These are phyloP conservation scores for Apodemus speciosus DNA, from an alignment of 2,113 vertebrate species.

Conservation along the genomic window DNA sequence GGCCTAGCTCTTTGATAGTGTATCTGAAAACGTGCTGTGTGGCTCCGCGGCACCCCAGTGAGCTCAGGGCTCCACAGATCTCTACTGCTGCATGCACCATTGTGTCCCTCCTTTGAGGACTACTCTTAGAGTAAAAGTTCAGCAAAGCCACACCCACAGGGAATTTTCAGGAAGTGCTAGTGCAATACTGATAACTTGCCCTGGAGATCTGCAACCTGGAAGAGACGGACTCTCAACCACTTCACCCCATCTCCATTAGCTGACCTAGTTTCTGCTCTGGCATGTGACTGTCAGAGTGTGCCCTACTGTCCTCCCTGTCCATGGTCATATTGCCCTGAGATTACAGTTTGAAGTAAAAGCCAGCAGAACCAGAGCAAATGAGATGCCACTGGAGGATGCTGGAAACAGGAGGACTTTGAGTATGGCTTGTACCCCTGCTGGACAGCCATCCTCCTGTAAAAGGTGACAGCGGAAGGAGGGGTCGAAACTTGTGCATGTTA, in stretches of 20 bases:
- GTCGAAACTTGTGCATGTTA: not conserved
- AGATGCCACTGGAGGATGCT: not conserved
- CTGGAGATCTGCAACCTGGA: not conserved
- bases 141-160: not conserved
- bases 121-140: not conserved
- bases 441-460: not conserved
- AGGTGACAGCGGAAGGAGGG: not conserved
- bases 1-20: not conserved
- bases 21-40: not conserved
- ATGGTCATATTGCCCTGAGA: not conserved
- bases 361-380: not conserved
- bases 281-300: not conserved
- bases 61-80: not conserved
- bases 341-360: not conserved
- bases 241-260: slow-evolving; percentile 1
- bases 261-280: not conserved
- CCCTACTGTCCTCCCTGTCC: not conserved
- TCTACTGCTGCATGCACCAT: not conserved
- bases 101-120: not conserved
- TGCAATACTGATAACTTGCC: not conserved
- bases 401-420: not conserved
- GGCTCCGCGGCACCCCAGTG: not conserved
- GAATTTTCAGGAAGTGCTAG: not conserved
- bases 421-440: not conserved
- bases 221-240: slow-evolving; percentile 5